Percentiles rank a stretch among this genome's conserved stretches.
phyloP scores from a whole-genome alignment of 2,113 vertebrate genomes.

The Paradisaea rubra region DNA sequence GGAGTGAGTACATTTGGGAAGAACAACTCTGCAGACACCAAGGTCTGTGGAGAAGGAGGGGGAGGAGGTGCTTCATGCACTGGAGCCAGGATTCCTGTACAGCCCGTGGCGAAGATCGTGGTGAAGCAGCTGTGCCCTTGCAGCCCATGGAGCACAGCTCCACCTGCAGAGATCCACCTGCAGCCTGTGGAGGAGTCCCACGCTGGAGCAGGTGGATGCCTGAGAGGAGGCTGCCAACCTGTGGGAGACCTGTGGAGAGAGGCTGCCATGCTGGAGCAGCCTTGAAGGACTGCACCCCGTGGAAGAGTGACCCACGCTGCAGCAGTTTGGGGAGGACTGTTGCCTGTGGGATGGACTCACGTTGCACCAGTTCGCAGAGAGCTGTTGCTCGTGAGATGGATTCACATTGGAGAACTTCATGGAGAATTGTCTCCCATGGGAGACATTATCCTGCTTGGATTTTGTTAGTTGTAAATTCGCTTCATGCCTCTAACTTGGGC shows the following conservation, averaged over 20 bases:
- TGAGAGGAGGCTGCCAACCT: background rate
- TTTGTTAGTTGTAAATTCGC: background rate
- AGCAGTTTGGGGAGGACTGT: background rate
- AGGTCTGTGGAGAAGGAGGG: background rate
- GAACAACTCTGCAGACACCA: background rate
- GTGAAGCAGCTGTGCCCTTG: background rate
- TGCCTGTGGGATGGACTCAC: background rate
- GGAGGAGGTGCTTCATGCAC: background rate
- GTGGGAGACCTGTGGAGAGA: background rate
- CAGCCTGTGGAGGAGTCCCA: background rate
- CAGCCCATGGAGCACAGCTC: background rate
- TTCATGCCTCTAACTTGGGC: background rate
- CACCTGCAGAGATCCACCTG: background rate
- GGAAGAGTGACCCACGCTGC: background rate
- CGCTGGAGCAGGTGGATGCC: background rate
- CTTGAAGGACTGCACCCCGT: background rate
- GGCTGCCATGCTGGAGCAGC: background rate
- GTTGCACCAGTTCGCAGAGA: background rate
- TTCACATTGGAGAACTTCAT: background rate
- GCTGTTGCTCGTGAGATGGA: background rate
- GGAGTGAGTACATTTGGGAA: background rate
- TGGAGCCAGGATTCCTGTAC: fast-evolving
- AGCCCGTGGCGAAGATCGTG: background rate
- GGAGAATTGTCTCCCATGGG: too few species aligned
- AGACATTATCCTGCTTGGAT: background rate